phyloP scores from a whole-genome alignment of 2,113 vertebrate genomes.

The Gallinago jamesoni region DNA sequence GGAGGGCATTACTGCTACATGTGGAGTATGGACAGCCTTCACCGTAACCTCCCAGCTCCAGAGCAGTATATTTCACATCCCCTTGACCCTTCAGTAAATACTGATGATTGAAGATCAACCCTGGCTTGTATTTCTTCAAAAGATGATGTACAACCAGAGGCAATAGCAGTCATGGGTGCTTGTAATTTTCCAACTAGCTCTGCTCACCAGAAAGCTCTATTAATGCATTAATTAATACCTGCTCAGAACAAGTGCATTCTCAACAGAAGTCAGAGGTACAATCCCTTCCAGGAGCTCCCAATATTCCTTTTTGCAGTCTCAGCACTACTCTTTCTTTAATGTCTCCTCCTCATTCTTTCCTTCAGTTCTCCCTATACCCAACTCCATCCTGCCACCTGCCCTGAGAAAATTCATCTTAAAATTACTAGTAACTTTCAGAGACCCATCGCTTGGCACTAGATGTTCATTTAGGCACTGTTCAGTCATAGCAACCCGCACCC shows the following conservation, averaged over 20 bases:
- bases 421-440: background rate
- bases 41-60: background rate
- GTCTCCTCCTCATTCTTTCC: background rate
- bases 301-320: background rate
- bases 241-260: background rate
- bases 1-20: background rate
- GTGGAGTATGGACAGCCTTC: background rate
- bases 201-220: background rate
- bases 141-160: background rate
- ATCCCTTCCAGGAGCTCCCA: background rate
- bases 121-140: background rate
- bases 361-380: background rate
- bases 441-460: background rate
- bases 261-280: background rate
- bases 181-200: background rate
- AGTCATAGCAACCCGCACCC: background rate
- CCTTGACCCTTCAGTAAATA: background rate
- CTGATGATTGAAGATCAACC: background rate
- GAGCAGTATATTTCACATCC: background rate
- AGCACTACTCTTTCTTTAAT: background rate
- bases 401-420: background rate
- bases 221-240: too few relatives aligned
- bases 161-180: background rate
- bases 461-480: background rate
- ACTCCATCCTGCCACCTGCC: background rate